Base-by-base conservation (phyloP, 30 jellyfish, hydroid and myxozoan species). In the Aurelia sp. region DNA sequence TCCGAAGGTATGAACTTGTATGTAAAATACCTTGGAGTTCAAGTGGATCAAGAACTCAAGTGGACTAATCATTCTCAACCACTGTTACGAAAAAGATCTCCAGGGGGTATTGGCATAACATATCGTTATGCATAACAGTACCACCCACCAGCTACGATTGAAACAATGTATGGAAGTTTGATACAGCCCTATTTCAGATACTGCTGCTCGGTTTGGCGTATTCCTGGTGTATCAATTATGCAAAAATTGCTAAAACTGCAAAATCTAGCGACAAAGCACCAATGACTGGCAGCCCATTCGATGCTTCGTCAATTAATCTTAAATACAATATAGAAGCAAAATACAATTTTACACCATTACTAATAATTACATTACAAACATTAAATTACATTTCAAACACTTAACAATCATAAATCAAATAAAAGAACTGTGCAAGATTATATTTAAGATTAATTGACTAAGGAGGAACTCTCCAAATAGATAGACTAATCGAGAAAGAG, bases 41-140 rank as follows among this genome's bases (percentile, higher is more conserved):
- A 27, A 27, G 33, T 27, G 33, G 33, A 27, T 27, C 33, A 27
- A 27, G 66, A 57, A 57, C 66, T 57, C 66, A 57, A 57, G 2
- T 2, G 66, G 66, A 57, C 66, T 16, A 57, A 57, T 57, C 2
- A 57, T 57, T 57, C 2, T 57, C 2, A 57, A 57, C 66, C 2
- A 57, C 17, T 57, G 66, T 57, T 3, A 57, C 66, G 2, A 57
- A 2, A 2, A 57, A 57, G 2, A 57, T 57, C 66, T 57, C 66
- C 66, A 57, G 66, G 66, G 66, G 17, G 66, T 57, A 57, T 57
- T 57, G 66, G 66, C 66, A 57, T 57, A n/a, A n/a, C n/a, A n/a
- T n/a, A n/a, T 57, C 66, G 66, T 57, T 57, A 57, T 57, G 66
- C 66, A 57, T 0, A 57, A 2, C 66, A 0, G 2, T 16, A 2